phyloP scores from a whole-genome alignment of 2,113 vertebrate species.

The Natator depressus region DNA sequence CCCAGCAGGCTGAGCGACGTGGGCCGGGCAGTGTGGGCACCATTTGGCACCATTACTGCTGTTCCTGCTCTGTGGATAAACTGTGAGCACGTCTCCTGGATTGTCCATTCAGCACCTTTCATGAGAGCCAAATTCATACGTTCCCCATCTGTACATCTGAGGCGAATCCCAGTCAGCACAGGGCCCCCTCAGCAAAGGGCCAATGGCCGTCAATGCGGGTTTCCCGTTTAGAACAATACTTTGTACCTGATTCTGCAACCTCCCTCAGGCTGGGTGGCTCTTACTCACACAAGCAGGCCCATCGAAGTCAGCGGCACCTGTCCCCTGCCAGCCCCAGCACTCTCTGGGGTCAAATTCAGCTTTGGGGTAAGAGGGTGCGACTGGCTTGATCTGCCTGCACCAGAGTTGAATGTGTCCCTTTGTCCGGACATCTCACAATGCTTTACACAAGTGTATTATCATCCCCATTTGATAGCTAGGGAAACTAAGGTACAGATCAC shows the following conservation, averaged over 20 bases:
- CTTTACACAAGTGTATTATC: neutral
- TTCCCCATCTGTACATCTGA: neutral
- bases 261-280: neutral
- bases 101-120: neutral
- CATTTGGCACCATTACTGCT: neutral
- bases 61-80: neutral
- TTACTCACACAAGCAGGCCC: neutral
- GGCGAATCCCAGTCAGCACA: neutral
- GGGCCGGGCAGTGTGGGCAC: no score
- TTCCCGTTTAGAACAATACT: neutral
- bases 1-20: no score
- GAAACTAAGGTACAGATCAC: neutral
- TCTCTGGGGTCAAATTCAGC: neutral
- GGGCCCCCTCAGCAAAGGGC: fast-evolving
- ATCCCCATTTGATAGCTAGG: neutral
- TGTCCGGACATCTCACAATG: neutral
- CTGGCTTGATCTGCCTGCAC: neutral
- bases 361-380: neutral
- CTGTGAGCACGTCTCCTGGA: neutral
- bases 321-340: neutral
- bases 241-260: neutral
- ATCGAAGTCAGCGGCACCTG: neutral
- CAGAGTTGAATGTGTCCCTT: neutral
- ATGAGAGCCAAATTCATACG: neutral
- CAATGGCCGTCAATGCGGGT: constrained; percentile 1